These are phyloP conservation scores for Eremophila alpestris DNA, from an alignment of 2,797 vertebrate genomes.

Conservation along the genomic window DNA sequence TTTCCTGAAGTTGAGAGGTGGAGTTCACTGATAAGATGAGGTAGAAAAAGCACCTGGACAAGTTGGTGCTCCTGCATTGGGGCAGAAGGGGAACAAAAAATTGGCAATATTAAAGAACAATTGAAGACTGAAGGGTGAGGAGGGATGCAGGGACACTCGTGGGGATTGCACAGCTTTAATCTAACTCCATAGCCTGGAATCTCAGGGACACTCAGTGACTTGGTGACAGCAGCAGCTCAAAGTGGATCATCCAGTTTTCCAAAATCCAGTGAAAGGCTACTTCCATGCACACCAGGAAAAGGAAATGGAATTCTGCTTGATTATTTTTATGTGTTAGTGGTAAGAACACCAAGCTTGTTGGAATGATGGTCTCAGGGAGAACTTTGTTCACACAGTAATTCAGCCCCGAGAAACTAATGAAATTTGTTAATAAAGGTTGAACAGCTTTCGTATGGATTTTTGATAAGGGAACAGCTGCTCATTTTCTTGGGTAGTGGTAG, in stretches of 20 bases:
- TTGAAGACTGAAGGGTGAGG: neutral
- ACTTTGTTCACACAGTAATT: slow-evolving; percentile 26
- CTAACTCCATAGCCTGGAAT: neutral
- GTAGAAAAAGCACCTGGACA: neutral
- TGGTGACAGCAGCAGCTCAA: neutral
- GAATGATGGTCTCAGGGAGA: slow-evolving; percentile 16
- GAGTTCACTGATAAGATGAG: neutral
- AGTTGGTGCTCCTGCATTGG: neutral
- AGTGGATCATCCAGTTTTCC: neutral
- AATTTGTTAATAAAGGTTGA: slow-evolving; percentile 67
- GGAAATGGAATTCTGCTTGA: neutral
- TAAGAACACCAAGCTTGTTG: neutral
- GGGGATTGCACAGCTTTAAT: neutral
- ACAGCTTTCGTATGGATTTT: slow-evolving; percentile 62
- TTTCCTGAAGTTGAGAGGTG: neutral
- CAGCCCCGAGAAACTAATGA: slow-evolving; percentile 49
- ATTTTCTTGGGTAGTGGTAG: slow-evolving; percentile 51
- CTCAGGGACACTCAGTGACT: neutral
- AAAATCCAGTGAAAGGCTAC: neutral
- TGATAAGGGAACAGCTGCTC: slow-evolving; percentile 71
- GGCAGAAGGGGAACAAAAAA: neutral
- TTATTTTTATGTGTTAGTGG: neutral
- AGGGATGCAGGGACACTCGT: accelerated
- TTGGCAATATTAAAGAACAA: neutral
- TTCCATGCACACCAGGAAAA: neutral